These are phyloP conservation scores for Chromobotia macracanthus DNA, from an alignment of 2,797 vertebrate genomes.

Conservation along the genomic window DNA sequence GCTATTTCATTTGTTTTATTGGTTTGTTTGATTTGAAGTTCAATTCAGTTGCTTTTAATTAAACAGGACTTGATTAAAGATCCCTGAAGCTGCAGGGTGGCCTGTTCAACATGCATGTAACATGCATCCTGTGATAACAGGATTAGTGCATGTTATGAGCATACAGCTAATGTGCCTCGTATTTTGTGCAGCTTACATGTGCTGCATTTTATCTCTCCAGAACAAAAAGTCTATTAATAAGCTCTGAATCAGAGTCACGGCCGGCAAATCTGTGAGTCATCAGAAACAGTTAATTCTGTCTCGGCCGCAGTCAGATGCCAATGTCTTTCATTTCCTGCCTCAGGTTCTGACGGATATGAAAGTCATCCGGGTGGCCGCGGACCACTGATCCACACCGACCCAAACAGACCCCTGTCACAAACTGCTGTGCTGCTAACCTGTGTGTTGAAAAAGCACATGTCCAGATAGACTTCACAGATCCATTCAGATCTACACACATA, in stretches of 20 bases:
- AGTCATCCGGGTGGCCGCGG: constrained; percentile 6
- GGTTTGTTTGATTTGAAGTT: neutral
- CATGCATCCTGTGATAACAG: constrained; percentile 20
- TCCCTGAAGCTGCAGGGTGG: constrained; percentile 75
- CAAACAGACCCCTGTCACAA: neutral
- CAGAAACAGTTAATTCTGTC: constrained; percentile 52
- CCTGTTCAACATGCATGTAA: constrained; percentile 83
- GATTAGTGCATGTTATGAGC: neutral
- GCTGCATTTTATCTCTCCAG: constrained; percentile 34
- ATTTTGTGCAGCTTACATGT: constrained; percentile 13
- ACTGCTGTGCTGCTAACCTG: neutral
- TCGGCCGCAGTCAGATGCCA: constrained; percentile 51
- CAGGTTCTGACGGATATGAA: constrained; percentile 30
- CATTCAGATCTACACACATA: too few species aligned
- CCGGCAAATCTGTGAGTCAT: constrained; percentile 37
- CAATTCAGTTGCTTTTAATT: neutral
- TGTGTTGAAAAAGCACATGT: constrained; percentile 3
- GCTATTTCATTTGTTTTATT: neutral
- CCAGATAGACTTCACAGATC: neutral
- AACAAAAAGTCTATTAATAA: constrained; percentile 45
- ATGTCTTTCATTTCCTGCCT: constrained; percentile 50
- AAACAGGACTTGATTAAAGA: neutral
- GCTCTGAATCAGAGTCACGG: constrained; percentile 43
- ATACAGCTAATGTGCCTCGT: neutral
- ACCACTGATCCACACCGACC: constrained; percentile 3